These are phyloP conservation scores for Listronotus bonariensis DNA, from an alignment of 1,140 invertebrate genomes.

Conservation along the genomic window DNA sequence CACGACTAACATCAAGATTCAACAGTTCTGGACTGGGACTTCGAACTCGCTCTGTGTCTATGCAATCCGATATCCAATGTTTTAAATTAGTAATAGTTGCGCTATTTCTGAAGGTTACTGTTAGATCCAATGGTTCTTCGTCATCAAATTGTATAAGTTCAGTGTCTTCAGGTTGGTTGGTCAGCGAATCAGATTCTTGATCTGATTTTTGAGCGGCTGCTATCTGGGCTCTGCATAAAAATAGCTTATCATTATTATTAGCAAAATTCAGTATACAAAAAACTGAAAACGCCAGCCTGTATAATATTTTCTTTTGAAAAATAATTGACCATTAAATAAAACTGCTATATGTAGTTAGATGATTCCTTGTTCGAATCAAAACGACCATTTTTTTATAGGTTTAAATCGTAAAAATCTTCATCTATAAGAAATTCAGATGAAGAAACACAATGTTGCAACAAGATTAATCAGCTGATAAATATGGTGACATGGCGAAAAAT, in stretches of 20 bases:
- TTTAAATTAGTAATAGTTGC: slow-evolving; percentile 34
- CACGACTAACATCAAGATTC: slow-evolving; percentile 1
- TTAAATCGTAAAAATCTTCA: too few relatives aligned
- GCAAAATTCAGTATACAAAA: too few relatives aligned
- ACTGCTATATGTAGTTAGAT: too few relatives aligned
- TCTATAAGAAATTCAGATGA: too few relatives aligned
- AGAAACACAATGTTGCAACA: too few relatives aligned
- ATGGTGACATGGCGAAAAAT: too few relatives aligned
- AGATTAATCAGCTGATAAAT: too few relatives aligned
- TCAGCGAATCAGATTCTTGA: neutral
- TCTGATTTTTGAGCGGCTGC: neutral
- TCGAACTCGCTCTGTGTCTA: slow-evolving; percentile 24
- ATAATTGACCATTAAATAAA: too few relatives aligned
- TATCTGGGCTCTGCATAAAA: neutral
- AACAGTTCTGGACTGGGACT: slow-evolving; percentile 42
- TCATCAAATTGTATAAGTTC: slow-evolving; percentile 20
- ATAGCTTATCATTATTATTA: neutral
- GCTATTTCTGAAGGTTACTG: slow-evolving; percentile 7
- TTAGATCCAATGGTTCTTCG: slow-evolving; percentile 29
- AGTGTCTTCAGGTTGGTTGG: neutral
- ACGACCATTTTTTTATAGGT: too few relatives aligned
- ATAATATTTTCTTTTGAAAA: too few relatives aligned
- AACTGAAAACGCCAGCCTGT: too few relatives aligned
- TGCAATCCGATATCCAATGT: slow-evolving; percentile 38
- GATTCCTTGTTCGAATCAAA: too few relatives aligned